Percentiles rank a stretch among this genome's conserved stretches.
Evolutionary conservation across 2,888 invertebrate species (phyloP).

Genomic region (Caenorhabditis uteleia): DNA sequence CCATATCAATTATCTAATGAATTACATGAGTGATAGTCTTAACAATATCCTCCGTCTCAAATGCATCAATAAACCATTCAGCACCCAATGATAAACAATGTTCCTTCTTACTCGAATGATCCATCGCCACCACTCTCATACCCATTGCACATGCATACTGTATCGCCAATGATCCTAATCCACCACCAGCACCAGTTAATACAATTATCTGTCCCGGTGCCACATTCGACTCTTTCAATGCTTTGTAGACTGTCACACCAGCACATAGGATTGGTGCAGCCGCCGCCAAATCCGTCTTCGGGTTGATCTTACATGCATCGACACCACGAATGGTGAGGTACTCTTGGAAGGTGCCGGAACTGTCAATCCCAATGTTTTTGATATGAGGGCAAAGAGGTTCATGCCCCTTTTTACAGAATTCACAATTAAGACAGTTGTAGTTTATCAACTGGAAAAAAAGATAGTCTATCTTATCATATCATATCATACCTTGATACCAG

Average conservation of each 20-base stretch:
- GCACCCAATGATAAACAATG: constrained; percentile 42
- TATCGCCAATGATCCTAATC: constrained; percentile 50
- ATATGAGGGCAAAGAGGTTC: constrained; percentile 43
- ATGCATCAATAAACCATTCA: constrained; percentile 44
- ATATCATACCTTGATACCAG: constrained; percentile 36
- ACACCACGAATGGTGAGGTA: constrained; percentile 43
- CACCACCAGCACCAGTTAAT: constrained; percentile 54
- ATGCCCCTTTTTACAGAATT: constrained; percentile 48
- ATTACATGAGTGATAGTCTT: constrained; percentile 25
- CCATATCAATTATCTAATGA: neutral
- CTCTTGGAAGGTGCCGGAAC: constrained; percentile 48
- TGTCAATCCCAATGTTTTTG: constrained; percentile 30
- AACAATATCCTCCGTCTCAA: constrained; percentile 29
- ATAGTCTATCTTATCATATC: neutral
- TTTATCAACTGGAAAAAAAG: constrained; percentile 33
- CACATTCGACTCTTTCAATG: constrained; percentile 46
- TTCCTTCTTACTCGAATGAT: constrained; percentile 30
- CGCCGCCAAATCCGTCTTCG: constrained; percentile 32
- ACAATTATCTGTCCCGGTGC: constrained; percentile 49
- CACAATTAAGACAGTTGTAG: constrained; percentile 46
- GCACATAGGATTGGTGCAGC: constrained; percentile 55
- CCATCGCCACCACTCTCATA: constrained; percentile 46
- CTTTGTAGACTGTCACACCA: constrained; percentile 54
- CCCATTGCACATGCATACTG: constrained; percentile 57
- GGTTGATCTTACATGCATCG: constrained; percentile 40